Conservation (phyloP, 2,797 vertebrate genomes). For the Cossypha polioptera region DNA sequence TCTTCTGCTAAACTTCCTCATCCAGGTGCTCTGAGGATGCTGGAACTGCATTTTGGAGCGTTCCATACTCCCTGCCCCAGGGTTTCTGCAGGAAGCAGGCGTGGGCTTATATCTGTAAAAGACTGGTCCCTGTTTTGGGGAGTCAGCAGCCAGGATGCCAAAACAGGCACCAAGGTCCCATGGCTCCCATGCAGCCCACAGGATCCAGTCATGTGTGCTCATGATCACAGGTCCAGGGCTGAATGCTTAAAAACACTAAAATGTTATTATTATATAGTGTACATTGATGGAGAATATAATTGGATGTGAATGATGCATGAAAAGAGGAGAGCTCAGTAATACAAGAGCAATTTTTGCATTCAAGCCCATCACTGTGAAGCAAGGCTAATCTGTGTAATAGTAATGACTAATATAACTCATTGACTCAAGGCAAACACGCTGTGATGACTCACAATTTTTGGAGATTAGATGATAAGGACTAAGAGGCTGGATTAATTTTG, state of each 20-base stretch:
- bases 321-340: neutral
- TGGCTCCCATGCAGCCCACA: neutral
- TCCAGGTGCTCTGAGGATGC: rapidly evolving
- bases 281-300: neutral
- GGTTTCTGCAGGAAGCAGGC: neutral
- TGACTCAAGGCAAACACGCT: neutral
- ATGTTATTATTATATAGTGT: neutral
- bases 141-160: neutral
- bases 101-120: neutral
- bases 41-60: neutral
- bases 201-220: neutral
- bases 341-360: neutral
- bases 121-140: neutral
- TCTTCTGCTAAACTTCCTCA: neutral
- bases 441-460: neutral
- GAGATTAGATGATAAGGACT: neutral
- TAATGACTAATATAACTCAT: constrained; percentile 25
- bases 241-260: neutral
- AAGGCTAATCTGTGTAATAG: neutral
- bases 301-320: neutral
- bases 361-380: neutral
- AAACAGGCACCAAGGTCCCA: rapidly evolving
- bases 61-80: neutral
- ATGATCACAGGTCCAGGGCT: neutral
- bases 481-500: neutral